Percentiles rank a stretch among this genome's conserved stretches.
Conservation (phyloP, 2,888 invertebrate species). For the Elegia similella region DNA sequence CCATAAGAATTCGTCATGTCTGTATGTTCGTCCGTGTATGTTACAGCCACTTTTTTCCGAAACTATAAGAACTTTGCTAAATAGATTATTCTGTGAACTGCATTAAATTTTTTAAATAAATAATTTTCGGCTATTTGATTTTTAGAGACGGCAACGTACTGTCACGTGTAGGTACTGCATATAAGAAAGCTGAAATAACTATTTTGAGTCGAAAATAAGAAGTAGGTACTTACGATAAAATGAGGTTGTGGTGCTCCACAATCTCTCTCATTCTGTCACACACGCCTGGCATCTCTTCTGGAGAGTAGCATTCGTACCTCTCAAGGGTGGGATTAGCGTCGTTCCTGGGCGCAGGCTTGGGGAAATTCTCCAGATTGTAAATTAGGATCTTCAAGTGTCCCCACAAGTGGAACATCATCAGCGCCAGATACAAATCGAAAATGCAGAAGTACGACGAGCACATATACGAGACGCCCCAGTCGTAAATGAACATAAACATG, state of each 20-base stretch:
- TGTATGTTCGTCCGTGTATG: no score
- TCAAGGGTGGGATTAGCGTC: no score
- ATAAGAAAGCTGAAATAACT: not conserved
- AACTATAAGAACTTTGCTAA: no score
- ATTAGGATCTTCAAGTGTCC: not conserved
- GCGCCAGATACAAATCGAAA: not conserved
- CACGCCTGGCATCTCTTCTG: not conserved
- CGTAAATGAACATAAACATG: not conserved
- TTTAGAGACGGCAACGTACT: no score
- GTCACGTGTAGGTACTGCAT: no score
- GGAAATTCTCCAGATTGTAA: not conserved
- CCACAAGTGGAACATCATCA: constrained; percentile 1
- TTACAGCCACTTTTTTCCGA: no score
- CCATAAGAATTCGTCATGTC: no score
- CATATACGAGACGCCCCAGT: not conserved
- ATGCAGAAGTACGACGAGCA: not conserved
- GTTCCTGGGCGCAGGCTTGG: not conserved
- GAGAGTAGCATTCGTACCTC: not conserved
- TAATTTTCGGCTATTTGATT: no score
- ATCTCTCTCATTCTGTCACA: not conserved
- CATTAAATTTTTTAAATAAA: no score
- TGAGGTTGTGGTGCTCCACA: not conserved
- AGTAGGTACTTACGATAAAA: not conserved
- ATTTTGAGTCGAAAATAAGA: no score
- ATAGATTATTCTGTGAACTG: no score